Evolutionary conservation across 1,140 invertebrate species (phyloP), one percentile per base, ranked within the genome.

Genomic region (Cepaea nemoralis): DNA sequence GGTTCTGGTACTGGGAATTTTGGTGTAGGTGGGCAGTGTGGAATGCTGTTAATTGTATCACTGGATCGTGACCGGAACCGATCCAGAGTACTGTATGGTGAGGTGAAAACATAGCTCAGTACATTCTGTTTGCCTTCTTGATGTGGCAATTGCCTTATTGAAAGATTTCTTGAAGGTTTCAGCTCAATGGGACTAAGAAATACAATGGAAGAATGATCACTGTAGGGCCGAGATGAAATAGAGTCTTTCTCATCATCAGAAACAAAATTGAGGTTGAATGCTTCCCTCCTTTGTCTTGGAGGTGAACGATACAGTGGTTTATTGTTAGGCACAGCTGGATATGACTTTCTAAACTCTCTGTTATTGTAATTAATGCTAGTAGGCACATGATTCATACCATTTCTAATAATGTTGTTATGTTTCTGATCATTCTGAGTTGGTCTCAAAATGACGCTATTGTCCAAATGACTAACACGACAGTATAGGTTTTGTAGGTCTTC

Each of bases 141-240:
- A 71, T 81, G 84, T 12, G 86, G 86, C 14, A 87, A 77, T 79
- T 87, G 88, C 37, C 87, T 82, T 8, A 86, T 85, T 73, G 84
- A 87, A 19, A 85, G 84, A 39, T 84, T 86, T 76, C 85, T 81
- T 35, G 86, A 82, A 0, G 85, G 83, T 69, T 89, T 89, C 3
- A 90, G 79, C 63, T 88, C 85, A 35, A 90, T 90, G 16, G 89
- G 89, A 59, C 88, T 87, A 16, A 90, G 75, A 37, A 88, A 77
- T 8, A 90, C 85, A 42, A 89, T 87, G 22, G 88, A 90, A 14
- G 89, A 90, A 70, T 88, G 86, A 59, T 89, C 88, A 77, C 88
- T 89, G 73, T 84, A 79, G 19, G 84, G 87, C 35, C 86, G 83
- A 27, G 89, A 90, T 16, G 84, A 85, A 12, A 86, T 83, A 14